phyloP scores from a whole-genome alignment of 2,797 vertebrate genomes.

The Hoplostethus atlanticus region DNA sequence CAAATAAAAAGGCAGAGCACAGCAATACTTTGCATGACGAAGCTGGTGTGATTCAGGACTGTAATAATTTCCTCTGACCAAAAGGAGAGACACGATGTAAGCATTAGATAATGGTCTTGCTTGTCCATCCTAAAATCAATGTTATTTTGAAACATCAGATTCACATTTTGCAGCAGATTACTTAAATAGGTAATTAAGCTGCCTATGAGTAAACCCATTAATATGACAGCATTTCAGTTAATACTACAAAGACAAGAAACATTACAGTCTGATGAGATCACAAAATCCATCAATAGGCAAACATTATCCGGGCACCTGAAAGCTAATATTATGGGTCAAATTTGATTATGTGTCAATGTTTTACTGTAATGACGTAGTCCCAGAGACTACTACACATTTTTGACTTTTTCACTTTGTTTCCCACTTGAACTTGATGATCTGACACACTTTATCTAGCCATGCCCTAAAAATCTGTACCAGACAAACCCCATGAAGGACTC shows the following conservation, averaged over 20 bases:
- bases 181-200: not conserved
- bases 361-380: not conserved
- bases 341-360: conserved; percentile 3
- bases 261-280: not conserved
- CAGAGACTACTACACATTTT: conserved; percentile 3
- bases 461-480: conserved; percentile 4
- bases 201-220: not conserved
- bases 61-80: conserved; percentile 14
- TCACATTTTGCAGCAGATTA: not conserved
- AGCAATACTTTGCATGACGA: conserved; percentile 19
- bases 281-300: not conserved
- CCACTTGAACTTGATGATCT: conserved; percentile 17
- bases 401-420: not conserved
- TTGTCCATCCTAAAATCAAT: not conserved
- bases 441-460: conserved; percentile 16
- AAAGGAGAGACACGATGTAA: not conserved
- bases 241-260: not conserved
- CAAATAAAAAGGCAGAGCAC: conserved; percentile 50
- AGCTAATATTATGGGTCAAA: not conserved
- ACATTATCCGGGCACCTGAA: not conserved
- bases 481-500: conserved; percentile 7
- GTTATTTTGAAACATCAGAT: not conserved
- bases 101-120: conserved; percentile 10
- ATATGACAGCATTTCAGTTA: not conserved
- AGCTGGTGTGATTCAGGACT: conserved; percentile 29